Evolutionary conservation across 2,888 invertebrate species (phyloP).

Genomic region (Drosophila subquinaria): DNA sequence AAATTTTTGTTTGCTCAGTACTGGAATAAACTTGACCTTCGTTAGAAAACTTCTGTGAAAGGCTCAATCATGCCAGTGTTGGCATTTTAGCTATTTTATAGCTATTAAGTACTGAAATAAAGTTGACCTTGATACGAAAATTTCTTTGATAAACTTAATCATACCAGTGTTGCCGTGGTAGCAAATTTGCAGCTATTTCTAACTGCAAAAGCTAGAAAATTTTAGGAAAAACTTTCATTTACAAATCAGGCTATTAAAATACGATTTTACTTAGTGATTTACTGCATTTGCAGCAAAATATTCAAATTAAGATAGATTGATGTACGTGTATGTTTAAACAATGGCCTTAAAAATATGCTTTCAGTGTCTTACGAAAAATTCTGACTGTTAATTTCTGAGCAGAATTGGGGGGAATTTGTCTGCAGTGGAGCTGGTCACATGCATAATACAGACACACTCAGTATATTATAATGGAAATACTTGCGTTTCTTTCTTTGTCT

Average conservation of each 20-base stretch:
- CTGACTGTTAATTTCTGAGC: slow-evolving; percentile 35
- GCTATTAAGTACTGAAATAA: not conserved
- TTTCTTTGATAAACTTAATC: too few species aligned
- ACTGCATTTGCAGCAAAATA: too few species aligned
- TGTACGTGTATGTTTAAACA: not conserved
- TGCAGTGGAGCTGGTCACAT: slow-evolving; percentile 23
- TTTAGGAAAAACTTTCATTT: too few species aligned
- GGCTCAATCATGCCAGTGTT: not conserved
- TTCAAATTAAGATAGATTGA: too few species aligned
- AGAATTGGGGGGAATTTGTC: slow-evolving; percentile 8
- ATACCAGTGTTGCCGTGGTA: too few species aligned
- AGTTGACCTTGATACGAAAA: too few species aligned
- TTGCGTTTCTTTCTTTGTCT: slow-evolving; percentile 60
- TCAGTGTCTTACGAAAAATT: slow-evolving; percentile 8
- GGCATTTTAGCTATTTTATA: not conserved
- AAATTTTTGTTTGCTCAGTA: slow-evolving; percentile 11
- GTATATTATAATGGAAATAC: slow-evolving; percentile 14
- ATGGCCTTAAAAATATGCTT: not conserved
- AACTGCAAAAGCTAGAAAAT: too few species aligned
- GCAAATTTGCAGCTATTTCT: too few species aligned
- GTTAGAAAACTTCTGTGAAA: not conserved
- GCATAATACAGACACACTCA: slow-evolving; percentile 16
- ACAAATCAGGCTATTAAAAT: too few species aligned
- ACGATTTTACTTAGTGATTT: too few species aligned
- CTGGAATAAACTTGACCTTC: slow-evolving; percentile 14